Evolutionary conservation across 2,888 invertebrate genomes (phyloP).

Genomic region (Hypomecis atomaria): DNA sequence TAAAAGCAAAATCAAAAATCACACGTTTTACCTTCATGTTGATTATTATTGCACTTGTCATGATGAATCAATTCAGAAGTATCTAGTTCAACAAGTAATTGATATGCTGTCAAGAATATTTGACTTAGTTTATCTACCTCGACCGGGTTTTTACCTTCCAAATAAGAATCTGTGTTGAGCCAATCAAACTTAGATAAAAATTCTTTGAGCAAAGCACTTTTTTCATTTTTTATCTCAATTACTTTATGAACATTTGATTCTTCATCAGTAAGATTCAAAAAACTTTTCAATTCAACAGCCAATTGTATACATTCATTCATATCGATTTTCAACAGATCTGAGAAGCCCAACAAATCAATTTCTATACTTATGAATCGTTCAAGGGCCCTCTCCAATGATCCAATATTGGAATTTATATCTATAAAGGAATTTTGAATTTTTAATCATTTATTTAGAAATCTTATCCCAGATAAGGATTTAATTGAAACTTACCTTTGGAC

Average conservation of each 20-base stretch:
- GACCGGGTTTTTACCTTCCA: slow-evolving; percentile 46
- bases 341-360: slow-evolving; percentile 46
- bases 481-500: slow-evolving; percentile 58
- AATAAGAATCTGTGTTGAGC: slow-evolving; percentile 52
- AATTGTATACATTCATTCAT: slow-evolving; percentile 50
- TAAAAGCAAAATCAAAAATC: slow-evolving; percentile 39
- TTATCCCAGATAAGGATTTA: slow-evolving; percentile 12
- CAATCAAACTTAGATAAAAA: slow-evolving; percentile 58
- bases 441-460: not conserved
- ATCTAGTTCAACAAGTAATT: slow-evolving; percentile 54
- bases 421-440: slow-evolving; percentile 49
- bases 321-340: slow-evolving; percentile 45
- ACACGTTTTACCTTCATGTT: slow-evolving; percentile 52
- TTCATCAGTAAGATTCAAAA: slow-evolving; percentile 34
- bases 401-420: slow-evolving; percentile 66
- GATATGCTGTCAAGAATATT: slow-evolving; percentile 54
- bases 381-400: slow-evolving; percentile 57
- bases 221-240: slow-evolving; percentile 47
- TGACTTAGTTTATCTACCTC: slow-evolving; percentile 52
- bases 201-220: slow-evolving; percentile 44
- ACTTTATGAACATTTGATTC: slow-evolving; percentile 35
- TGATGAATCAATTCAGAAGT: slow-evolving; percentile 33
- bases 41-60: slow-evolving; percentile 23
- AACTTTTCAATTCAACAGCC: slow-evolving; percentile 50
- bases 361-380: slow-evolving; percentile 55